phyloP scores from a whole-genome alignment of 2,797 vertebrate genomes.

The Anguilla megastoma region DNA sequence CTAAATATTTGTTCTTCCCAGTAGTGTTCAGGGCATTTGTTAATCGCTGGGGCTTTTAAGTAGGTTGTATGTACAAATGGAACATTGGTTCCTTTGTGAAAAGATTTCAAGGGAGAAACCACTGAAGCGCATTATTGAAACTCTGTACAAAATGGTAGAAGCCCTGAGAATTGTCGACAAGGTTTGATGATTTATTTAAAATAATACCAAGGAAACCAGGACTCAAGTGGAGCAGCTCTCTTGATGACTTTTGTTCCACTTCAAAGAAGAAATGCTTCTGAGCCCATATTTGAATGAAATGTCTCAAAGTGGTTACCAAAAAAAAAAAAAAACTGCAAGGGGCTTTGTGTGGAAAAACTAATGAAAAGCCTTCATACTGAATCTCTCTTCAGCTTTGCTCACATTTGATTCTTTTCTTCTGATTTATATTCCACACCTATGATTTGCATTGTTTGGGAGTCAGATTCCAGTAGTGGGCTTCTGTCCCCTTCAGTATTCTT shows the following conservation, averaged over 20 bases:
- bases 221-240: background rate
- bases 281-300: background rate
- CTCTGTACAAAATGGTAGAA: slow-evolving; percentile 20
- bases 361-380: background rate
- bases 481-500: too few relatives aligned
- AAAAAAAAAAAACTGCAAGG: background rate
- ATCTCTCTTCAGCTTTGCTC: background rate
- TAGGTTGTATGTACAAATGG: slow-evolving; percentile 15
- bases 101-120: background rate
- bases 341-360: background rate
- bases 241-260: slow-evolving; percentile 19
- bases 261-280: background rate
- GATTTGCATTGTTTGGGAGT: background rate
- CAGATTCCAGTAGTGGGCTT: background rate
- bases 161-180: background rate
- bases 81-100: background rate
- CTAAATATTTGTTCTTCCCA: background rate
- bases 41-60: slow-evolving; percentile 13
- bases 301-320: background rate
- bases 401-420: background rate
- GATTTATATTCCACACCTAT: background rate
- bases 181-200: slow-evolving; percentile 32
- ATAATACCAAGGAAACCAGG: background rate
- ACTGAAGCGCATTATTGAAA: background rate
- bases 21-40: background rate